Evolutionary conservation across 2,888 invertebrate species (phyloP), one percentile per base, ranked within the genome.

Genomic region (Ophion obscuratus): DNA sequence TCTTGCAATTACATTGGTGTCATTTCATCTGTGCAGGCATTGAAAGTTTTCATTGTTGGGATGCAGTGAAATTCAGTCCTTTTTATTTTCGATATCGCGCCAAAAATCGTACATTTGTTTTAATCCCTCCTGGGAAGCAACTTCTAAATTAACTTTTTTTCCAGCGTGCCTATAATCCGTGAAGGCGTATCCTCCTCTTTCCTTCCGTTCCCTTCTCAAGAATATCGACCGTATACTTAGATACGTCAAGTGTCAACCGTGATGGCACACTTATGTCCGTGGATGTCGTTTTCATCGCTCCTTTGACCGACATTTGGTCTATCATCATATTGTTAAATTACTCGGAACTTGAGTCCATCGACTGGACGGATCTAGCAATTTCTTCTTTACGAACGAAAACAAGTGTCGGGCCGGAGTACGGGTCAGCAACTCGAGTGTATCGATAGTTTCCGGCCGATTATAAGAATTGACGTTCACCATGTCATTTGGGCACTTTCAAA

Each of bases 401-500:
- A 73, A 62, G 47, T 24, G 14, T 9, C 59, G 40, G 62, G 20
- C 24, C 40, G 70, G 86, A 89, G 87, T 87, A 88, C 87, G 87
- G 89, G 89, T 90, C 91, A 90, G 89, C 86, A 40, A 81, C 44
- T 53, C 53, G 47, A 47, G 14, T 14, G 14, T 47, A 53, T 31
- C 31, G 31, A 47, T 53, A 53, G 17, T 53, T 53, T 17, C 53
- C 17, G 53, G 53, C 17, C 4, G 17, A 53, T 53, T 53, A 4
- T 53, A 53, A 53, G 11, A 53, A 53, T 17, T 2, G 0, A 53
- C 4, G 17, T 53, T 53, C 14, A 17, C 14, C 53, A 53, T 47
- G 10, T 53, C 53, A 17, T 53, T 53, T 53, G 10, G 11, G 47
- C 11, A 47, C 47, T 47, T 47, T 47, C 47, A 14, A 47, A 47